phyloP scores from a whole-genome alignment of 2,888 invertebrate species.

The Masnerella sp. region DNA sequence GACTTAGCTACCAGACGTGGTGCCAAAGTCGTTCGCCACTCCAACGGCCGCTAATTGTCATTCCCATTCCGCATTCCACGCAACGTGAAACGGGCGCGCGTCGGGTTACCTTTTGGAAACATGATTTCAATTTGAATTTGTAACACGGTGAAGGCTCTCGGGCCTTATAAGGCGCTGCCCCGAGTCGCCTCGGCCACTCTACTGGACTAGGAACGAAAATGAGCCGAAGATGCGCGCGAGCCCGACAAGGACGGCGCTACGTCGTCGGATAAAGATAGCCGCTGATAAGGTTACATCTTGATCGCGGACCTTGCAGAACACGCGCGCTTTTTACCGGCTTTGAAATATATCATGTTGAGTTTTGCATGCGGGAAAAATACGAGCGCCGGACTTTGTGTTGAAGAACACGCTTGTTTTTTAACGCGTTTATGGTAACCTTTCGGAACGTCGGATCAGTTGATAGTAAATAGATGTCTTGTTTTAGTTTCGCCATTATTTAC shows the following conservation, averaged over 20 bases:
- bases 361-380: slow-evolving; percentile 33
- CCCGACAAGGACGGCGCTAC: slow-evolving; percentile 42
- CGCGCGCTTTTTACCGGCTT: slow-evolving; percentile 35
- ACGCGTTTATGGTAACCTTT: no score
- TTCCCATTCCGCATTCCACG: slow-evolving; percentile 65
- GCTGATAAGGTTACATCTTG: slow-evolving; percentile 55
- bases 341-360: slow-evolving; percentile 30
- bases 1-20: slow-evolving; percentile 1
- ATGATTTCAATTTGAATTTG: slow-evolving; percentile 72
- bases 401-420: no score
- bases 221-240: slow-evolving; percentile 25
- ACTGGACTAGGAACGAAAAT: slow-evolving; percentile 51
- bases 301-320: slow-evolving; percentile 29
- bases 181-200: slow-evolving; percentile 46
- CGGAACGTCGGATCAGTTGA: no score
- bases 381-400: neutral
- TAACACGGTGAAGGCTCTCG: slow-evolving; percentile 65
- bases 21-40: slow-evolving; percentile 20
- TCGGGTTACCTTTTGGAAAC: slow-evolving; percentile 70
- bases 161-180: slow-evolving; percentile 65
- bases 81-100: slow-evolving; percentile 53
- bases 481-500: no score
- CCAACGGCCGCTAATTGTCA: slow-evolving; percentile 28
- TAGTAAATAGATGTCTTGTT: no score
- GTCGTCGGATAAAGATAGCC: slow-evolving; percentile 33